Percentiles rank a stretch among this genome's conserved stretches.
Conservation (phyloP, 2,113 vertebrate genomes). For the Salminus brasiliensis region DNA sequence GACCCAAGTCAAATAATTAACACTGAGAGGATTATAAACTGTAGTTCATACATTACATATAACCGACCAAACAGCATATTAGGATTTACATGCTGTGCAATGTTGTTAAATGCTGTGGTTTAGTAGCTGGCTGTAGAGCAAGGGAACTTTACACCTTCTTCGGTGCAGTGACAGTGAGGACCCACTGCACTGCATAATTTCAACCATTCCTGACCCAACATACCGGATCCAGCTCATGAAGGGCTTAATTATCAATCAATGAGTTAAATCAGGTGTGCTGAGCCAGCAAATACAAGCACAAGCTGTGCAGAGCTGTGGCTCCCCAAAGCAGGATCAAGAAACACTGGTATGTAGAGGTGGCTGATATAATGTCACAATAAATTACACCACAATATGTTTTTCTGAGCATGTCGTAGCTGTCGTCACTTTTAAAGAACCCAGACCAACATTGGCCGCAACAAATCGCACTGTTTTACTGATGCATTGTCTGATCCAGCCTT, state of each 20-base stretch:
- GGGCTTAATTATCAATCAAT: background rate
- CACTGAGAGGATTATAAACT: background rate
- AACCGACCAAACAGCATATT: background rate
- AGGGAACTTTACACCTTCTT: background rate
- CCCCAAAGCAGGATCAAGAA: background rate
- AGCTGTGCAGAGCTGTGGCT: background rate
- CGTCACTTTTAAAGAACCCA: background rate
- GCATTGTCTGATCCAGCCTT: too few species aligned
- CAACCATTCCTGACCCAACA: background rate
- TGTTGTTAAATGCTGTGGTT: background rate
- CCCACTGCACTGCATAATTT: background rate
- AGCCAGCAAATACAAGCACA: background rate
- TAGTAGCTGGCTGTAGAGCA: background rate
- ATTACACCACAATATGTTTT: background rate
- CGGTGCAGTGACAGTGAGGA: background rate
- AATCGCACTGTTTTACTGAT: too few species aligned
- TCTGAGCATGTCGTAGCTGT: background rate
- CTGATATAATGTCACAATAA: background rate
- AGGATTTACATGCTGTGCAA: background rate
- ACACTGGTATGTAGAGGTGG: background rate
- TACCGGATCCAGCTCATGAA: background rate
- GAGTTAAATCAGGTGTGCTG: background rate
- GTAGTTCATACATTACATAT: background rate
- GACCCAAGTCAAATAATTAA: slow-evolving; percentile 16
- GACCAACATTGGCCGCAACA: too few species aligned